Base-by-base conservation (phyloP, 2,113 vertebrate species). In the Dolichotis patagonum region DNA sequence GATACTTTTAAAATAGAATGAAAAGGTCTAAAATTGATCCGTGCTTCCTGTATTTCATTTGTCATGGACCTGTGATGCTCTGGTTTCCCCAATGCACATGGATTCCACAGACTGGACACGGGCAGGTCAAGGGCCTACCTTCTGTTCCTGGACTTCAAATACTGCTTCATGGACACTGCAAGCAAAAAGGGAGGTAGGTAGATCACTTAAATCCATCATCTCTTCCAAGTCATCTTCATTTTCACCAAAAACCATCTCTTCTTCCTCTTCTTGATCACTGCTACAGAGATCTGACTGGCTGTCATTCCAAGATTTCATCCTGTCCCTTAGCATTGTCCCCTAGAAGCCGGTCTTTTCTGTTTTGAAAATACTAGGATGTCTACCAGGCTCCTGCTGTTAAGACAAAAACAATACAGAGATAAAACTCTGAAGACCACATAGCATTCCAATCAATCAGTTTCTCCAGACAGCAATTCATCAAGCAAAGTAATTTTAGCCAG, bases 151-250 rank as follows among this genome's bases (percentile, higher is more conserved):
- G 26, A 99, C 98, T 94, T 99, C 99, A 14, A 99, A 99, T 94
- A 99, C 99, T 0, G 99, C 98, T 88, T 99, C 99, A 0, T 99
- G 99, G 83, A 99, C 99, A 11, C 99, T 98, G 98, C 99, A 99
- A 9, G 99, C 99, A 95, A 99, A 99, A 16, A 99, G 99, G 0
- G 99, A 99, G 63, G 99, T 99, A 95, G 99, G 99, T 95, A 99
- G 98, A 97, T 99, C 99, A 54, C 99, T 99, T 56, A 99, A 98
- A 98, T 99, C 99, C 99, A 99, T 99, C 99, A 99, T 99, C 98
- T 99, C 99, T 69, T 99, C 99, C 80, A 98, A 98, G 20, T 99
- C 99, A 2, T 99, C 99, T 92, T 99, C 99, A 81, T 98, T 99
- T 97, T 99, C 99, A 30, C 99, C 99, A 97, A 99, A 99, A 96